Percentiles rank a stretch among this genome's conserved stretches.
These are phyloP conservation scores for Odontamblyopus rebecca DNA, from an alignment of 2,797 vertebrate species.

Conservation along the genomic window DNA sequence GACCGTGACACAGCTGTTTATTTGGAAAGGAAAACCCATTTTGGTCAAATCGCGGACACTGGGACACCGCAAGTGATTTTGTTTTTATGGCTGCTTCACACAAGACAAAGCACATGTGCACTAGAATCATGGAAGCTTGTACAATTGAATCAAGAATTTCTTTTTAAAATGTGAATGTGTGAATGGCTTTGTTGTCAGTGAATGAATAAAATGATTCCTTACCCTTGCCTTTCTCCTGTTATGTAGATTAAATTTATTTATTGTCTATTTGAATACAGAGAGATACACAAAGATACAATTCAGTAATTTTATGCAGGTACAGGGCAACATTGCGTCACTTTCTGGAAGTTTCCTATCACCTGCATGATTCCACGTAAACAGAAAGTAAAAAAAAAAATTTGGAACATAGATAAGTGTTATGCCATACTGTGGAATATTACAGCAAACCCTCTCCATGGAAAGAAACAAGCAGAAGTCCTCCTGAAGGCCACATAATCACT, in stretches of 20 bases:
- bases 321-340: too few species aligned
- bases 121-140: not conserved
- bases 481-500: too few species aligned
- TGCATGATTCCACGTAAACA: too few species aligned
- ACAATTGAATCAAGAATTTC: constrained; percentile 25
- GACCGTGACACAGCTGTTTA: not conserved
- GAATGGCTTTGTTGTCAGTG: not conserved
- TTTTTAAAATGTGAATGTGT: not conserved
- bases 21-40: constrained; percentile 9
- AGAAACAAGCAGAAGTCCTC: too few species aligned
- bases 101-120: constrained; percentile 29
- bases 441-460: too few species aligned
- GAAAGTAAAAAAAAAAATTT: too few species aligned
- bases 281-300: too few species aligned
- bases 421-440: too few species aligned
- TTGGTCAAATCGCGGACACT: constrained; percentile 12
- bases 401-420: too few species aligned
- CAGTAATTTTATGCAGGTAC: too few species aligned
- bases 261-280: too few species aligned
- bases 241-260: not conserved
- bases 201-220: not conserved
- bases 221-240: not conserved
- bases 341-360: too few species aligned
- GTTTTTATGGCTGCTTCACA: constrained; percentile 17
- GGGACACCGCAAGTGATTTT: constrained; percentile 13